Base-by-base conservation (phyloP, 2,888 invertebrate species). In the Acanthoscelides obtectus region DNA sequence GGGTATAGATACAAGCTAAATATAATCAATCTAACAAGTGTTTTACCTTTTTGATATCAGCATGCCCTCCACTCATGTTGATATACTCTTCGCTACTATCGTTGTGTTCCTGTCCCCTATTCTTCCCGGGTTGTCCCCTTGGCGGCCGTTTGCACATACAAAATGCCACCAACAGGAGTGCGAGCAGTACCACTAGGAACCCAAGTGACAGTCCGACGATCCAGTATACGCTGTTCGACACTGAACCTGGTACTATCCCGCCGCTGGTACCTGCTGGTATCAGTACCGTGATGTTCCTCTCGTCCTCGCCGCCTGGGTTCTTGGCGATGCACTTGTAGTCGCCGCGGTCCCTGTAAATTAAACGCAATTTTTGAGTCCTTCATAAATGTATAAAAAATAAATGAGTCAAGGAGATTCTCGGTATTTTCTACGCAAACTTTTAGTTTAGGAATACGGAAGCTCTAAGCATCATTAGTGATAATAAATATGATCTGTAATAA, bases 1-100 rank as follows among this genome's bases (percentile, higher is more conserved):
- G n/a, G n/a, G n/a, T n/a, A n/a, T n/a, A n/a, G n/a, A n/a, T n/a
- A n/a, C n/a, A n/a, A n/a, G n/a, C n/a, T n/a, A n/a, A n/a, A n/a
- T n/a, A n/a, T n/a, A n/a, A n/a, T n/a, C n/a, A n/a, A n/a, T n/a
- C n/a, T n/a, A n/a, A n/a, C n/a, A n/a, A n/a, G n/a, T n/a, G n/a
- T n/a, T n/a, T n/a, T n/a, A 45, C 45, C 45, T 95, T 95, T 82
- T 94, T 94, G 88, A 94, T 94, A 82, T 95, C 95, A 72, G 92
- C 90, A 1, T 93, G 92, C 0, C 93, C 92, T 0, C 92, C 92
- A 82, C 93, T 93, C 73, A 93, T 88, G 79, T 92, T 88, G 17
- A 93, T 91, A 76, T 92, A 84, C 72, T 85, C 85, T 64, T 82
- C 84, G 5, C 84, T 83, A 65, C 78, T 77, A 71, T 81, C 81